A percentile compares a stretch with the other conserved stretches of the same genome.
These are phyloP conservation scores for Crossocerus cetratus DNA, from an alignment of 2,888 invertebrate species.

Conservation along the genomic window DNA sequence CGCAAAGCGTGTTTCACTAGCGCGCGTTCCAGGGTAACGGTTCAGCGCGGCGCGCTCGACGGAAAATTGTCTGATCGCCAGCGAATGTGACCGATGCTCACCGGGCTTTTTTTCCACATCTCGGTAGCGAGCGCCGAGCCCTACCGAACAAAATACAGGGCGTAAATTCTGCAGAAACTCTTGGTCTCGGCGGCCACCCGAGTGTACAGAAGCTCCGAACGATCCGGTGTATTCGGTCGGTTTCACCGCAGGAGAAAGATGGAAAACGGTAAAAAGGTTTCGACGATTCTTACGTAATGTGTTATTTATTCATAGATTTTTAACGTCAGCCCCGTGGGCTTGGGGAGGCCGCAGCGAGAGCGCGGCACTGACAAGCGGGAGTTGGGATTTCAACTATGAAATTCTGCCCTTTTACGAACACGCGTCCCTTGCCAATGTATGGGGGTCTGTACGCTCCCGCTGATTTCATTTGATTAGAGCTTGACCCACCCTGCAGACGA, in stretches of 20 bases:
- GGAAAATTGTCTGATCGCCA: conserved; percentile 47
- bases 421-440: background rate
- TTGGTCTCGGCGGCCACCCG: too few species aligned
- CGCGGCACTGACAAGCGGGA: background rate
- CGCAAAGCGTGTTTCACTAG: conserved; percentile 50
- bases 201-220: too few species aligned
- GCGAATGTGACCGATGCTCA: conserved; percentile 14
- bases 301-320: background rate
- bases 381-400: background rate
- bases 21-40: conserved; percentile 49
- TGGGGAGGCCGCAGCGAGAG: background rate
- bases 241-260: background rate
- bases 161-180: too few species aligned
- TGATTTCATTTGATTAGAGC: conserved; percentile 1
- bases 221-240: too few species aligned
- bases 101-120: conserved; percentile 7
- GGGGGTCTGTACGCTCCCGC: background rate
- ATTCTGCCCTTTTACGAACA: background rate
- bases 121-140: background rate
- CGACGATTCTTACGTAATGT: background rate
- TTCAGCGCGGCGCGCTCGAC: conserved; percentile 46
- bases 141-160: background rate
- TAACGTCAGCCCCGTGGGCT: background rate
- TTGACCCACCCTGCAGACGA: background rate
- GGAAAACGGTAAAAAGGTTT: background rate